phyloP scores from a whole-genome alignment of 2,113 vertebrate species.

The Hylia prasina region DNA sequence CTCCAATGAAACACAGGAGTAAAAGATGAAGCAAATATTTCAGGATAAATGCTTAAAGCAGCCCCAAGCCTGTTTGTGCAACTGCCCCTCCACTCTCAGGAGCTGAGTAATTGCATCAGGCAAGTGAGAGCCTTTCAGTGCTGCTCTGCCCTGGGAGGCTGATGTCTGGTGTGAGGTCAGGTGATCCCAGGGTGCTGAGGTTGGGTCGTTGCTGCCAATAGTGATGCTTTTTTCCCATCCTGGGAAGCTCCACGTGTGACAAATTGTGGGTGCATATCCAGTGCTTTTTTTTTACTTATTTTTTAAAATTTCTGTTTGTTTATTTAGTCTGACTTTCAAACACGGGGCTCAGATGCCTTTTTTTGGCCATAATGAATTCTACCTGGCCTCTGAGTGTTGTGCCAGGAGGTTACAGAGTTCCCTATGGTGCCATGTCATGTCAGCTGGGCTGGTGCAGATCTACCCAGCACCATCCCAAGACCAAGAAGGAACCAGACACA shows the following conservation, averaged over 20 bases:
- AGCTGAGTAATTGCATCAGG: neutral
- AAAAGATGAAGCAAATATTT: neutral
- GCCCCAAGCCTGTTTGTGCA: neutral
- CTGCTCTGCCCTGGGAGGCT: neutral
- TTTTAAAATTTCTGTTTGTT: neutral
- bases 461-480: neutral
- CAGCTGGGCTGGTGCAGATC: neutral
- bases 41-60: neutral
- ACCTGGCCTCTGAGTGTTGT: neutral
- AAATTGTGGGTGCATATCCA: neutral
- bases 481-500: neutral
- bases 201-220: neutral
- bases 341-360: rapidly evolving
- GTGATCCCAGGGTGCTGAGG: neutral
- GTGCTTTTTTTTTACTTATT: neutral
- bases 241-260: rapidly evolving
- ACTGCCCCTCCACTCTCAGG: neutral
- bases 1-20: neutral
- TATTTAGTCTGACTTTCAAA: neutral
- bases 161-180: neutral
- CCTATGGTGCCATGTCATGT: neutral
- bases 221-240: neutral
- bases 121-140: neutral
- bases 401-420: neutral
- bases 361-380: neutral